phyloP scores from a whole-genome alignment of 2,797 vertebrate species.

The Crocidura indochinensis region DNA sequence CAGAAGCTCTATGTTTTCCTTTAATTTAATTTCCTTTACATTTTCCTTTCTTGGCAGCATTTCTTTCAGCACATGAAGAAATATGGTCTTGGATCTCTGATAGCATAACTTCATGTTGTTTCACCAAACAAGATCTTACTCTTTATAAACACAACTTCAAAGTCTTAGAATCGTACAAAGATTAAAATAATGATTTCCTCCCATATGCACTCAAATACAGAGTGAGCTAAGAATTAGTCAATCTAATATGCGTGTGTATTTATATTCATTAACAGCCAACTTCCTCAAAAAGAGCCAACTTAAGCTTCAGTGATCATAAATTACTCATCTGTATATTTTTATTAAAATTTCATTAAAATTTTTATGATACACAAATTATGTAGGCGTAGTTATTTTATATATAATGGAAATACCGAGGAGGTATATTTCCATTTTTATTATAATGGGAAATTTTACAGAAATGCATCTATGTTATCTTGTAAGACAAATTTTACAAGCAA shows the following conservation, averaged over 20 bases:
- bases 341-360: constrained; percentile 68
- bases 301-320: constrained; percentile 54
- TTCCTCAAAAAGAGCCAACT: constrained; percentile 51
- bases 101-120: constrained; percentile 19
- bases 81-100: constrained; percentile 37
- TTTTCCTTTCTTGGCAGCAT: constrained; percentile 59
- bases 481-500: constrained; percentile 57
- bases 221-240: constrained; percentile 61
- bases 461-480: constrained; percentile 63
- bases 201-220: constrained; percentile 49
- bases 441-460: constrained; percentile 58
- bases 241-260: constrained; percentile 3
- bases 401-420: constrained; percentile 30
- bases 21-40: background rate
- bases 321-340: constrained; percentile 48
- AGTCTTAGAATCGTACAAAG: constrained; percentile 46
- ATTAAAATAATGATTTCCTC: constrained; percentile 64
- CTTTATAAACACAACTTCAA: constrained; percentile 64
- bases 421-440: constrained; percentile 71
- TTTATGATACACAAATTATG: constrained; percentile 68
- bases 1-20: background rate
- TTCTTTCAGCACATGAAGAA: constrained; percentile 70
- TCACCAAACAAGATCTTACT: constrained; percentile 66
- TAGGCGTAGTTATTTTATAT: constrained; percentile 40
- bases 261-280: constrained; percentile 22